Evolutionary conservation across 2,113 vertebrate genomes (phyloP).

Genomic region (Chrysemys picta): DNA sequence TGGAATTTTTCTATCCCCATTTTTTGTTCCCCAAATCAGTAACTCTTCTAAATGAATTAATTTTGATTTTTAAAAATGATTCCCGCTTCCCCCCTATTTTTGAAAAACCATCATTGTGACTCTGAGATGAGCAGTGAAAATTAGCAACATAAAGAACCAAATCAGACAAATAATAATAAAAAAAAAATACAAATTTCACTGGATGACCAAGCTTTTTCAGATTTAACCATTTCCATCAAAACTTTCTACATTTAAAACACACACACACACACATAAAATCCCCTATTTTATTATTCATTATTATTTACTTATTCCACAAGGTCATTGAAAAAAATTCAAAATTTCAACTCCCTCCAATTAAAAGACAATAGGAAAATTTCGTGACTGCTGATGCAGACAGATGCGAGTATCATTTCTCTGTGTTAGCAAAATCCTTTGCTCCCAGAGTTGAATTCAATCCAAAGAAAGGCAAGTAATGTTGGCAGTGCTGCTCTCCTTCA

Average conservation of each 20-base stretch:
- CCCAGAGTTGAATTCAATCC: not conserved
- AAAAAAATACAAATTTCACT: not conserved
- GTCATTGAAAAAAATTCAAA: not conserved
- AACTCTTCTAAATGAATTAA: not conserved
- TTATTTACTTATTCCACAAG: not conserved
- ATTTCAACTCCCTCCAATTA: not conserved
- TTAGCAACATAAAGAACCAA: not conserved
- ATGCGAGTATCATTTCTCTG: rapidly evolving
- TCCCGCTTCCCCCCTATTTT: not conserved
- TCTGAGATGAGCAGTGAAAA: not conserved
- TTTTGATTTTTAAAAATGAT: not conserved
- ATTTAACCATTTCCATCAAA: not conserved
- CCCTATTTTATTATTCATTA: not conserved
- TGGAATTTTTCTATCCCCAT: not conserved
- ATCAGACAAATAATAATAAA: not conserved
- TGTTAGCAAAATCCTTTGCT: not conserved
- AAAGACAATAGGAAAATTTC: not conserved
- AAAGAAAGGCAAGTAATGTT: not conserved
- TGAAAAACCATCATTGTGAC: not conserved
- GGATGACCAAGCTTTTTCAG: rapidly evolving
- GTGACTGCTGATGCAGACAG: not conserved
- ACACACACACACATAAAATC: not conserved
- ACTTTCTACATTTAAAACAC: not conserved
- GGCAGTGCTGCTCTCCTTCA: not conserved
- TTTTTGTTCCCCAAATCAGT: not conserved